Base-by-base conservation (phyloP, 2,113 vertebrate species). In the Coptodon bakossiorum region DNA sequence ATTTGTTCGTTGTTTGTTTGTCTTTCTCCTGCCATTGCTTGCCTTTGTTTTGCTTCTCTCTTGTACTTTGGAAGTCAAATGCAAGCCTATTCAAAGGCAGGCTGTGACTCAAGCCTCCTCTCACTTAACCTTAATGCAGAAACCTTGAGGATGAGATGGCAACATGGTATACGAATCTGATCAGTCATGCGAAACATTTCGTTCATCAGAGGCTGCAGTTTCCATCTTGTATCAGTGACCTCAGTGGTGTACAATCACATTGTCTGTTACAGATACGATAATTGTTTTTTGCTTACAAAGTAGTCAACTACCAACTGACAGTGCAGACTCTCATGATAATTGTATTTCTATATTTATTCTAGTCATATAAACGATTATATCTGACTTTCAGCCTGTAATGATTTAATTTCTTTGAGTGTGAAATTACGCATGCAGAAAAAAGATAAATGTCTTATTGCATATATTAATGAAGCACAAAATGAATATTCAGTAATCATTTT, bases 1-100 rank as follows among this genome's bases (percentile, higher is more conserved):
- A 82, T 89, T 87, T 82, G 85, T 89, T 86, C 88, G 78, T 88
- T 87, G 63, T 85, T 86, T 84, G 80, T 83, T 85, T 90, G 45
- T 90, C 45, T 88, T 80, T 93, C 59, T 80, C 48, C 16, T 85
- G 34, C 54, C 57, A 84, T 81, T 38, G 29, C 63, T 85, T 82
- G 56, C 81, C 68, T 87, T 82, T 88, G 78, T 90, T 92, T 90
- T 73, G 27, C n/a, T 85, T 84, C 73, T 86, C 36, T 3, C 53
- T 86, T 31, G 73, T 83, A 85, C 54, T 90, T 92, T 76, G 91
- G 56, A 93, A 89, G 90, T 61, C 24, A 52, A 43, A 81, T 45
- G 43, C 83, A 80, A 89, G 81, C 38, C 82, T n/a, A 24, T 86
- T 73, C 29, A 88, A 90, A 82, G 56, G 54, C 24, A 36, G 19